A percentile compares a stretch with the other conserved stretches of the same genome.
Evolutionary conservation across 2,888 invertebrate species (phyloP).

Genomic region (Mactromeris polynyma): DNA sequence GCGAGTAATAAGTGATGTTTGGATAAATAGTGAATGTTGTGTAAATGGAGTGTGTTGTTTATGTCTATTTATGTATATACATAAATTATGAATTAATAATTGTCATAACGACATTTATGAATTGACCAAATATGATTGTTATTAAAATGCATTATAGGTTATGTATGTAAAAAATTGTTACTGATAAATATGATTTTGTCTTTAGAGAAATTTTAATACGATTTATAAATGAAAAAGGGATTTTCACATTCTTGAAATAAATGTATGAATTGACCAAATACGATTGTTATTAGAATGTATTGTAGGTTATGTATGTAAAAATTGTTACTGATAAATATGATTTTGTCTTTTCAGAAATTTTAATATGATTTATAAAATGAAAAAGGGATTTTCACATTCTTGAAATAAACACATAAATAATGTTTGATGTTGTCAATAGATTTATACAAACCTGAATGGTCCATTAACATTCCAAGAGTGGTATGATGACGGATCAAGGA

Average conservation of each 20-base stretch:
- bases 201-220: background rate
- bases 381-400: slow-evolving; percentile 49
- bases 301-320: background rate
- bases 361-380: slow-evolving; percentile 25
- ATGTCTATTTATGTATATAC: background rate
- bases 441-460: background rate
- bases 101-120: background rate
- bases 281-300: background rate
- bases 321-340: slow-evolving; percentile 14
- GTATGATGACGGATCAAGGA: no score
- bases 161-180: background rate
- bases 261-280: background rate
- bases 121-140: background rate
- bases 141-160: background rate
- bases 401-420: slow-evolving; percentile 44
- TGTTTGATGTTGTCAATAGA: background rate
- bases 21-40: background rate
- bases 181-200: slow-evolving; percentile 21
- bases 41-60: background rate
- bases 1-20: background rate
- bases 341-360: slow-evolving; percentile 7
- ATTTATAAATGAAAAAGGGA: slow-evolving; percentile 37
- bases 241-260: slow-evolving; percentile 47
- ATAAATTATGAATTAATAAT: background rate
- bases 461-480: no score